Base-by-base conservation (phyloP, 2,113 vertebrate species). In the Oryzias celebensis region DNA sequence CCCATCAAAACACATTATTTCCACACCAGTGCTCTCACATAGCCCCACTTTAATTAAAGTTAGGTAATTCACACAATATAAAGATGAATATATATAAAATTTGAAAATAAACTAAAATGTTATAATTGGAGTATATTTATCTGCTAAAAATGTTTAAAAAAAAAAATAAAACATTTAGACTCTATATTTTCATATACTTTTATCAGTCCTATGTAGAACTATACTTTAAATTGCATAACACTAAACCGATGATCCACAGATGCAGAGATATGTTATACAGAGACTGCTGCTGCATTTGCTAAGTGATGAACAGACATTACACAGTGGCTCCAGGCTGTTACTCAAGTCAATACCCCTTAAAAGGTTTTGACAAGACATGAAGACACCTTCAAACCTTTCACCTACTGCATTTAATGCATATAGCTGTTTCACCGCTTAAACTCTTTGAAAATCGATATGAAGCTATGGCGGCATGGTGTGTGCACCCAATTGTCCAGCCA, bases 1-100 rank as follows among this genome's bases (percentile, higher is more conserved):
- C 71, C 71, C 65, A 80, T 83, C 86, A 82, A 80, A 82, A 70
- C 80, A 78, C 58, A 80, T 87, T 61, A 83, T 84, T 80, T 86
- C 83, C 72, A 70, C 67, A 61, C 70, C 70, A 73, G 20, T 20
- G 60, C 52, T 62, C 71, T 68, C 58, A 62, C n/a, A 7, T 16
- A 77, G 59, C 64, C 71, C 52, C 67, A 41, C 44, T 58, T 71
- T 68, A 67, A 80, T 78, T 75, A 68, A 65, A 80, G 44, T 44
- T 22, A 58, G 53, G 77, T 67, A 54, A 81, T 56, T 55, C 51
- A 57, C 45, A 24, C 48, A 7, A 17, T 18, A 6, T 13, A 31
- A 50, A 8, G 24, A 47, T 64, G 31, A n/a, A 45, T 14, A 44
- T 10, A 52, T 56, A 65, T 5, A 4, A 28, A 14, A 58, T 61